Conservation (phyloP, 2,113 vertebrate genomes). For the Microcebus lehilahytsara region DNA sequence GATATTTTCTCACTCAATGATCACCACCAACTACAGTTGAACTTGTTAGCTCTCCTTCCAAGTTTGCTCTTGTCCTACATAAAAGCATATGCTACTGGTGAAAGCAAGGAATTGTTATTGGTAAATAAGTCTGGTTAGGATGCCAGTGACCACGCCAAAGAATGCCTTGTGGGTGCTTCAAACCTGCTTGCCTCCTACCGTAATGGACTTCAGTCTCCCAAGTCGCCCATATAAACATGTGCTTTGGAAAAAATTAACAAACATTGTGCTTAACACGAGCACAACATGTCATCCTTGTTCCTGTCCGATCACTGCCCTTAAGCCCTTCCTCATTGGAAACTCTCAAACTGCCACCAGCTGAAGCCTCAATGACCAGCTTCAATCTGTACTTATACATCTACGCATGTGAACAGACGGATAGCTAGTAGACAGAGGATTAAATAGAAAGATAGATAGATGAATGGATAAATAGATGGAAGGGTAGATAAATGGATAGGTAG, state of each 20-base stretch:
- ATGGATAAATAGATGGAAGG: rapidly evolving
- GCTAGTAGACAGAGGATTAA: not conserved
- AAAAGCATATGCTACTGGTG: not conserved
- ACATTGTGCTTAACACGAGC: not conserved
- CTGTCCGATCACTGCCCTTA: not conserved
- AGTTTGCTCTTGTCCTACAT: not conserved
- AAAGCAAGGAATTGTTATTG: not conserved
- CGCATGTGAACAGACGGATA: not conserved
- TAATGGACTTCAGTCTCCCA: not conserved
- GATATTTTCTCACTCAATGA: not conserved
- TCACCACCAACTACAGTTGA: not conserved
- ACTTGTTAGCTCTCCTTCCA: not conserved
- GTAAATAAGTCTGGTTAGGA: not conserved
- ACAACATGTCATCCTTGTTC: not conserved
- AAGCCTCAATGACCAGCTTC: not conserved
- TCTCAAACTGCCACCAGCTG: not conserved
- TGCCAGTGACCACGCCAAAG: not conserved
- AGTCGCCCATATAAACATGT: not conserved
- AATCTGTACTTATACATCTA: not conserved
- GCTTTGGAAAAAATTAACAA: not conserved
- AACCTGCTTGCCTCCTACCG: not conserved
- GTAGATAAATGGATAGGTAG: not conserved
- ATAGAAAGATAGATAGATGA: not conserved
- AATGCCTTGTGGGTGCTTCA: not conserved
- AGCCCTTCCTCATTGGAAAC: not conserved